These are phyloP conservation scores for Pseudopipra pipra DNA, from an alignment of 2,113 vertebrate genomes.

Conservation along the genomic window DNA sequence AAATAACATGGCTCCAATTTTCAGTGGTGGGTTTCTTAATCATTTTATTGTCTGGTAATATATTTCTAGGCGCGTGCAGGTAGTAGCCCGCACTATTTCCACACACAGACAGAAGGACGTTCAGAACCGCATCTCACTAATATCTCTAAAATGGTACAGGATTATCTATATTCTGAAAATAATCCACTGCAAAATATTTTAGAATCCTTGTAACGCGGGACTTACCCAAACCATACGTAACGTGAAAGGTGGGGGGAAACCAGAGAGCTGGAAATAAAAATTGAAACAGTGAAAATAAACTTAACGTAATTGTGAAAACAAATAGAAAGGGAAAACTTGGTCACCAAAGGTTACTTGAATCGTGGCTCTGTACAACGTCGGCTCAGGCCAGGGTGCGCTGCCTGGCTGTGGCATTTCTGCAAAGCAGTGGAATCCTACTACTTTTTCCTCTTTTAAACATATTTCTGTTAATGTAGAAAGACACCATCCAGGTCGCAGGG, in stretches of 20 bases:
- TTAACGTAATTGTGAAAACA: conserved; percentile 41
- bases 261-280: neutral
- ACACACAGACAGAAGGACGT: neutral
- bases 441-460: neutral
- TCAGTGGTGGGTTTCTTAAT: conserved; percentile 43
- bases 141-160: neutral
- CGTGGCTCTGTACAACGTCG: neutral
- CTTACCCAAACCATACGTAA: neutral
- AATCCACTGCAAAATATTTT: neutral
- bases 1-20: conserved; percentile 49
- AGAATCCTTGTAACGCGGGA: neutral
- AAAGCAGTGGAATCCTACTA: neutral
- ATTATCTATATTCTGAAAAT: neutral
- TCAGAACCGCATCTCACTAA: neutral
- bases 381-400: neutral
- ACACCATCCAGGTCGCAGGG: neutral
- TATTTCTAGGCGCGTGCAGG: neutral
- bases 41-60: conserved; percentile 35
- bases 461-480: neutral
- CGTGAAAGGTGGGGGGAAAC: neutral
- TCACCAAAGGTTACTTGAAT: conserved; percentile 40
- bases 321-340: conserved; percentile 57
- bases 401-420: neutral
- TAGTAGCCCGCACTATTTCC: neutral
- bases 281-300: neutral